phyloP scores from a whole-genome alignment of 2,888 invertebrate species.

The Rhingia campestris region DNA sequence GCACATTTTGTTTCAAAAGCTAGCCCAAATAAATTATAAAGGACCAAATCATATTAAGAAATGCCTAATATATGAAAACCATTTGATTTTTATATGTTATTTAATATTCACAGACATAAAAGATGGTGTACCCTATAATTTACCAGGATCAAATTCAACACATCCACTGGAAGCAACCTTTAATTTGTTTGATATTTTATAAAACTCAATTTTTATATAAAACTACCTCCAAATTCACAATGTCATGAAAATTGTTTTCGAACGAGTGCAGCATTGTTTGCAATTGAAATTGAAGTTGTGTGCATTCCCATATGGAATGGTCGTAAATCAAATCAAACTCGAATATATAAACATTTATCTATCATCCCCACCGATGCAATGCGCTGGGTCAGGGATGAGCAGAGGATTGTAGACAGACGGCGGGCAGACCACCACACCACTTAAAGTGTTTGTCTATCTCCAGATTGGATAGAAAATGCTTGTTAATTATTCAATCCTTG shows the following conservation, averaged over 20 bases:
- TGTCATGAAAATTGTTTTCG: constrained; percentile 10
- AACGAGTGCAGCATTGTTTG: constrained; percentile 41
- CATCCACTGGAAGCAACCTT: too few relatives aligned
- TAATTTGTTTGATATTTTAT: too few relatives aligned
- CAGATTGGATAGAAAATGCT: constrained; percentile 33
- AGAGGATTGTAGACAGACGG: constrained; percentile 8
- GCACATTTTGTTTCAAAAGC: too few relatives aligned
- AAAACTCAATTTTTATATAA: too few relatives aligned
- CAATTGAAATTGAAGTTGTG: constrained; percentile 41
- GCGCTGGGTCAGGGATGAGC: too few relatives aligned
- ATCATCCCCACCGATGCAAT: background rate
- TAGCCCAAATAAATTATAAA: too few relatives aligned
- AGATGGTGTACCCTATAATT: too few relatives aligned
- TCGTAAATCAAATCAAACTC: constrained; percentile 38
- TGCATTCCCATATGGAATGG: constrained; percentile 30
- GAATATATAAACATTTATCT: background rate
- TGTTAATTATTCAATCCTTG: constrained; percentile 65
- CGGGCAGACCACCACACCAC: constrained; percentile 2
- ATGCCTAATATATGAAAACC: too few relatives aligned
- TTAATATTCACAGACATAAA: too few relatives aligned
- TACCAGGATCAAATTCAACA: too few relatives aligned
- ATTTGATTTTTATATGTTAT: too few relatives aligned
- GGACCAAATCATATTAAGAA: too few relatives aligned
- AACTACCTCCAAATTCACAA: background rate
- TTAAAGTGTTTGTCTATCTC: constrained; percentile 45